phyloP scores from a whole-genome alignment of 2,888 invertebrate genomes.

The Sminthurinus aureus region DNA sequence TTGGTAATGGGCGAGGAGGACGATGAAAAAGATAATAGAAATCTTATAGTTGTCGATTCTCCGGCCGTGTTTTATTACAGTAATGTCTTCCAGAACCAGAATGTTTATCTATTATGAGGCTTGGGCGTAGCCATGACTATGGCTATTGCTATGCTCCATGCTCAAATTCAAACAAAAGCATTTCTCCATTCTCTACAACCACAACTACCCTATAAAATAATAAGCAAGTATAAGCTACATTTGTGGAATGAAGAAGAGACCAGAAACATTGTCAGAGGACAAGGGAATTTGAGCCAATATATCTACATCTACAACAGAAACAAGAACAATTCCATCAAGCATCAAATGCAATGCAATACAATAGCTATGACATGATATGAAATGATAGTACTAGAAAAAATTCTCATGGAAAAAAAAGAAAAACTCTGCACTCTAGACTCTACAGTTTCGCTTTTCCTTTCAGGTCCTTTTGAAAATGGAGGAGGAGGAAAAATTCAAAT shows the following conservation, averaged over 20 bases:
- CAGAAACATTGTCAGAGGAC: no score
- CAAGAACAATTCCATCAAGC: no score
- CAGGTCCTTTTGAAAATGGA: no score
- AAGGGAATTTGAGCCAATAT: no score
- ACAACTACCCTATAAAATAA: no score
- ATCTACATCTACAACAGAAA: no score
- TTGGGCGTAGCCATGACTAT: constrained; percentile 46
- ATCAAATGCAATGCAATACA: no score
- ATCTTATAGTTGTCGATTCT: constrained; percentile 48
- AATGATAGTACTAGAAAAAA: not conserved
- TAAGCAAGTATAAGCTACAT: no score
- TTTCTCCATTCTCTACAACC: no score
- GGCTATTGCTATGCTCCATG: constrained; percentile 30
- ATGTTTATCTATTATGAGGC: constrained; percentile 50
- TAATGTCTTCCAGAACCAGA: constrained; percentile 49
- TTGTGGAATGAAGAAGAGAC: no score
- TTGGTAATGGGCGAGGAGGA: constrained; percentile 41
- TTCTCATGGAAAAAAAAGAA: not conserved
- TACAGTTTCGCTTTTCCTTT: no score
- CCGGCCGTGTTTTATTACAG: constrained; percentile 47
- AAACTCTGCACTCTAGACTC: not conserved
- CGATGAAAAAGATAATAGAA: constrained; percentile 46
- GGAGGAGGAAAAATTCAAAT: constrained; percentile 34
- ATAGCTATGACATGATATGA: not conserved
- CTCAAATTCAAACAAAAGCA: not conserved